phyloP scores from a whole-genome alignment of 2,797 vertebrate genomes.

The Lagocephalus sceleratus region DNA sequence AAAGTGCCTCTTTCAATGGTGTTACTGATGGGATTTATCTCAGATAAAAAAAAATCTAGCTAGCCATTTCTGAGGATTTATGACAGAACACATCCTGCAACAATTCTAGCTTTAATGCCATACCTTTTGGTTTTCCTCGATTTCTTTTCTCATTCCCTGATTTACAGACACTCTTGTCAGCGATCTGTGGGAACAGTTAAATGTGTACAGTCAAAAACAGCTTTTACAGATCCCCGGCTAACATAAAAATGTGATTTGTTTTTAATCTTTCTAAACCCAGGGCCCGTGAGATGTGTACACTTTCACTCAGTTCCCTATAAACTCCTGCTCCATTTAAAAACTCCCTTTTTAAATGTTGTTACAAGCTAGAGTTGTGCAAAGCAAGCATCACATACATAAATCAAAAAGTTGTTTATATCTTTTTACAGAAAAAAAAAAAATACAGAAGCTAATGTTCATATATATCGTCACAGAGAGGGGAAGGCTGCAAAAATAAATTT shows the following conservation, averaged over 20 bases:
- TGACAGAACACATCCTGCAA: slow-evolving; percentile 35
- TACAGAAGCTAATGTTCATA: slow-evolving; percentile 22
- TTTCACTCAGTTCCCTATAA: slow-evolving; percentile 71
- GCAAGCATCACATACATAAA: slow-evolving; percentile 16
- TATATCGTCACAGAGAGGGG: not conserved
- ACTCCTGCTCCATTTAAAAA: slow-evolving; percentile 57
- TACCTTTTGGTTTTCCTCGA: slow-evolving; percentile 98
- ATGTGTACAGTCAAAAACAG: slow-evolving; percentile 75
- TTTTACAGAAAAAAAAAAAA: slow-evolving; percentile 29
- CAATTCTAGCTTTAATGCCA: slow-evolving; percentile 51
- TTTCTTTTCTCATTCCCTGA: slow-evolving; percentile 90
- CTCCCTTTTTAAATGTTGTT: slow-evolving; percentile 62
- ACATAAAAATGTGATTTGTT: slow-evolving; percentile 73
- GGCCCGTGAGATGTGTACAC: slow-evolving; percentile 61
- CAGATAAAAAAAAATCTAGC: slow-evolving; percentile 29
- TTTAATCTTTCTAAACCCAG: slow-evolving; percentile 77
- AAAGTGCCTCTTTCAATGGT: slow-evolving; percentile 23
- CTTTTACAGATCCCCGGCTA: slow-evolving; percentile 66
- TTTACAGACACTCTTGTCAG: slow-evolving; percentile 88
- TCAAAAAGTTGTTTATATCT: slow-evolving; percentile 37
- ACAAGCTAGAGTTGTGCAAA: slow-evolving; percentile 51
- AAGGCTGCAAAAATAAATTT: slow-evolving; percentile 19
- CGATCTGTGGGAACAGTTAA: slow-evolving; percentile 87
- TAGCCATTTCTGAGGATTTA: slow-evolving; percentile 17
- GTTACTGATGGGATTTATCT: slow-evolving; percentile 21